These are phyloP conservation scores for Pantherophis guttatus DNA, from an alignment of 2,113 vertebrate genomes.

Conservation along the genomic window DNA sequence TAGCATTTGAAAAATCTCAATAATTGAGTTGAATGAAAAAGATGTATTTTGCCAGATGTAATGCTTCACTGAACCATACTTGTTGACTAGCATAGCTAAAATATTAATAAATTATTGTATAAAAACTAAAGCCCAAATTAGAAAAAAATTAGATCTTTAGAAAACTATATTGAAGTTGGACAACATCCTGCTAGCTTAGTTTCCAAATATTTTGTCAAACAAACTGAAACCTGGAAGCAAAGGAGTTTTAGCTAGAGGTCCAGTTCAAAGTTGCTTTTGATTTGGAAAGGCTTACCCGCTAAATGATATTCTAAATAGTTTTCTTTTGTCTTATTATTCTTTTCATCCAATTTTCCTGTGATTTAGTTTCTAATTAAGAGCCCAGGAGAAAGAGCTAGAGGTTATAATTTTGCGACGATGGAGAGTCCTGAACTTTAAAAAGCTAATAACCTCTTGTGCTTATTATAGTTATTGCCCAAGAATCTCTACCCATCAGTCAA, in stretches of 20 bases:
- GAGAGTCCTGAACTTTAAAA: neutral
- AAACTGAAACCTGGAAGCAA: neutral
- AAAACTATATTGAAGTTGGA: neutral
- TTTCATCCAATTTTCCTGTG: neutral
- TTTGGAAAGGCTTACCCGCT: neutral
- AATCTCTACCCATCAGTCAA: neutral
- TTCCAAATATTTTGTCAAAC: neutral
- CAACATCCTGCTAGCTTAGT: neutral
- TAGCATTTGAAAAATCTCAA: neutral
- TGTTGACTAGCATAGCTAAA: neutral
- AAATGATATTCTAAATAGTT: neutral
- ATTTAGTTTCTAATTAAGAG: neutral
- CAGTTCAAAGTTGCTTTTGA: neutral
- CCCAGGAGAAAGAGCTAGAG: neutral
- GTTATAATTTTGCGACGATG: neutral
- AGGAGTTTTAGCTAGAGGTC: neutral
- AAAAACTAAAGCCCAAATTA: neutral
- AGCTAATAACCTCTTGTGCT: neutral
- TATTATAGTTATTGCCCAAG: neutral
- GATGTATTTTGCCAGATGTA: neutral
- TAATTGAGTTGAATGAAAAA: neutral
- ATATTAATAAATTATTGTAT: neutral
- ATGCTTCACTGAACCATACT: neutral
- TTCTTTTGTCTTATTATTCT: neutral
- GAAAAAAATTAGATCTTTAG: neutral